Evolutionary conservation across 2,797 vertebrate genomes (phyloP).

Genomic region (Pampus argenteus): DNA sequence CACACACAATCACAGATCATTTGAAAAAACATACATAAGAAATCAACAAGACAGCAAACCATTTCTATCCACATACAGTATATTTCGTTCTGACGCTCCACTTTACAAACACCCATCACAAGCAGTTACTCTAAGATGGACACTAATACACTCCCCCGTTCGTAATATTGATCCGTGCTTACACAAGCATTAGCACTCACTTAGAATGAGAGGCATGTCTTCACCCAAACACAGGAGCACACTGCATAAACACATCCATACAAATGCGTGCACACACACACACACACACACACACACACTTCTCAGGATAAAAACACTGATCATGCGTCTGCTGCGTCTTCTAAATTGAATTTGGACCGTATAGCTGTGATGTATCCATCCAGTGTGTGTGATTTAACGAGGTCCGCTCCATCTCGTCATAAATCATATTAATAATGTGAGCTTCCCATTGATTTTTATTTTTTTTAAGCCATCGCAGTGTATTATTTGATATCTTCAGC

Average conservation of each 20-base stretch:
- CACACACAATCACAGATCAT: slow-evolving; percentile 39
- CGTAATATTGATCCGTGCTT: slow-evolving; percentile 85
- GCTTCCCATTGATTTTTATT: slow-evolving; percentile 62
- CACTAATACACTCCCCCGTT: slow-evolving; percentile 79
- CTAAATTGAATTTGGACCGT: slow-evolving; percentile 37
- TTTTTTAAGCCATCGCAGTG: slow-evolving; percentile 46
- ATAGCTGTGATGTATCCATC: slow-evolving; percentile 67
- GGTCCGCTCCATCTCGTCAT: slow-evolving; percentile 49
- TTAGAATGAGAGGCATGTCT: slow-evolving; percentile 80
- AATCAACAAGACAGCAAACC: too few relatives aligned
- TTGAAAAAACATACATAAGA: too few relatives aligned
- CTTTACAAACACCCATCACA: slow-evolving; percentile 57
- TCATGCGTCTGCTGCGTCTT: slow-evolving; percentile 22
- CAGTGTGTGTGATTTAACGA: slow-evolving; percentile 76
- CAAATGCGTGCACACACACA: slow-evolving; percentile 8
- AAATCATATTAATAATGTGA: slow-evolving; percentile 73
- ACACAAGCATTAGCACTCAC: slow-evolving; percentile 85
- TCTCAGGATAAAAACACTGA: slow-evolving; percentile 22
- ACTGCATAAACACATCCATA: slow-evolving; percentile 24
- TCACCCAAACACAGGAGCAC: slow-evolving; percentile 53
- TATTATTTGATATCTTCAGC: slow-evolving; percentile 58
- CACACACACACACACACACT: slow-evolving; percentile 15
- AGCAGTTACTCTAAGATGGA: slow-evolving; percentile 75
- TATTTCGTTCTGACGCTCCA: slow-evolving; percentile 49
- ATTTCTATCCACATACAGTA: slow-evolving; percentile 25